Base-by-base conservation (phyloP, 1,140 invertebrate species). In the Zaprionus taronus region DNA sequence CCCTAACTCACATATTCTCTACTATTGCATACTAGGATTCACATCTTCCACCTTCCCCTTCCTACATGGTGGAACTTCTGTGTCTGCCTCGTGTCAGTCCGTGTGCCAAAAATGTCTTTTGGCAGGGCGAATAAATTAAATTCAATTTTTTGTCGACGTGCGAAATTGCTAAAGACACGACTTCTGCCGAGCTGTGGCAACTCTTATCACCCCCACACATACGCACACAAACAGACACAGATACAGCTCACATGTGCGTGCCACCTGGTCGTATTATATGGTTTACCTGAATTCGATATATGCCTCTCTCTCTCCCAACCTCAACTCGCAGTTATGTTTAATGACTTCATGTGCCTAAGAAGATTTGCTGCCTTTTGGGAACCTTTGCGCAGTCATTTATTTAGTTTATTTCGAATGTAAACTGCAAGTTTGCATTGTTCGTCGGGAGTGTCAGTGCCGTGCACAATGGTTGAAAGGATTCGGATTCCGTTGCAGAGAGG, bases 131-230 rank as follows among this genome's bases (percentile, higher is more conserved):
- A 80, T 80, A 80, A 80, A 80, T 80, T 80, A 79, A 80, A 79
- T 79, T 80, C 71, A 79, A 79, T 79, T 80, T 80, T 80, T 79
- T 79, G 79, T 71, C 61, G 76, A 79, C 76, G 79, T 80, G 79
- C 70, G 79, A 79, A 79, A 80, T 80, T 80, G 79, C 57, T 57
- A 80, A 79, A 75, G 79, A 79, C 76, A 80, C 34, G 24, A 51
- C 22, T 36, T 28, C 67, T 36, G 28, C 17, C 5, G 14, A 53
- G 62, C 47, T 51, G 11, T 51, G 20, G 47, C 47, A 51, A 51
- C 47, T 51, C 47, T 24, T 22, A 51, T 51, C 47, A 49, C 47
- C 7, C 41, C 9, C 20, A 49, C 20, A 41, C 15, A 0, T 5
- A 49, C 47, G 22, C 47, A 49, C 47, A 51, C 47, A 22, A 22